These are phyloP conservation scores for Rhodinocichla rosea DNA, from an alignment of 2,113 vertebrate genomes.

Conservation along the genomic window DNA sequence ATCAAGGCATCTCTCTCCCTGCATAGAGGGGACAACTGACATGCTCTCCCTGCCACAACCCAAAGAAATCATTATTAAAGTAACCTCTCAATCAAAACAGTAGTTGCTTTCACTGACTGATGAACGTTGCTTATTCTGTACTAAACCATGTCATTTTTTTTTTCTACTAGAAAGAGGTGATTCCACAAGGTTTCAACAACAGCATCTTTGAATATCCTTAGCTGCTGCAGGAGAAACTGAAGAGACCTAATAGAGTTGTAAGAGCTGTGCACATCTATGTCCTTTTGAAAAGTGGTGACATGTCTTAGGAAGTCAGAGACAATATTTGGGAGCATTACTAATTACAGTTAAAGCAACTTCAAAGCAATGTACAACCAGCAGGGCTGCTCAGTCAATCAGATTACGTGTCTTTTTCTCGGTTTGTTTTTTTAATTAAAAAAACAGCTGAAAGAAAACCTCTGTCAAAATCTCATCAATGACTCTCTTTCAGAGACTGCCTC, in stretches of 20 bases:
- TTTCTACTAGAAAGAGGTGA: not conserved
- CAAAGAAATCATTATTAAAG: not conserved
- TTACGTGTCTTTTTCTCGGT: not conserved
- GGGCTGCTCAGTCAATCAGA: not conserved
- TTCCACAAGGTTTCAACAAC: not conserved
- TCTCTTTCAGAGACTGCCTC: not conserved
- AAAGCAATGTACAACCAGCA: not conserved
- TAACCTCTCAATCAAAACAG: not conserved
- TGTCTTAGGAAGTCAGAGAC: not conserved
- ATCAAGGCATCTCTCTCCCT: not conserved
- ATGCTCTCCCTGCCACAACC: rapidly evolving
- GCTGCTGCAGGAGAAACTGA: not conserved
- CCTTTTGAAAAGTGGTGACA: not conserved
- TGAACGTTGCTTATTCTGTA: not conserved
- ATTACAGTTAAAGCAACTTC: not conserved
- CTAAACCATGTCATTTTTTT: not conserved
- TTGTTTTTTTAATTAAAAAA: not conserved
- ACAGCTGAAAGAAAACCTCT: not conserved
- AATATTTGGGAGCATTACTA: not conserved
- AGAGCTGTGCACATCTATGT: not conserved
- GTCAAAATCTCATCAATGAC: not conserved
- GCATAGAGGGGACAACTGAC: not conserved
- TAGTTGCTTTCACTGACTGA: not conserved
- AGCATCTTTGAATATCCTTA: not conserved
- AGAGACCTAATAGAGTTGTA: not conserved